These are phyloP conservation scores for Steinernema feltiae DNA, from an alignment of 1,140 invertebrate species.

Conservation along the genomic window DNA sequence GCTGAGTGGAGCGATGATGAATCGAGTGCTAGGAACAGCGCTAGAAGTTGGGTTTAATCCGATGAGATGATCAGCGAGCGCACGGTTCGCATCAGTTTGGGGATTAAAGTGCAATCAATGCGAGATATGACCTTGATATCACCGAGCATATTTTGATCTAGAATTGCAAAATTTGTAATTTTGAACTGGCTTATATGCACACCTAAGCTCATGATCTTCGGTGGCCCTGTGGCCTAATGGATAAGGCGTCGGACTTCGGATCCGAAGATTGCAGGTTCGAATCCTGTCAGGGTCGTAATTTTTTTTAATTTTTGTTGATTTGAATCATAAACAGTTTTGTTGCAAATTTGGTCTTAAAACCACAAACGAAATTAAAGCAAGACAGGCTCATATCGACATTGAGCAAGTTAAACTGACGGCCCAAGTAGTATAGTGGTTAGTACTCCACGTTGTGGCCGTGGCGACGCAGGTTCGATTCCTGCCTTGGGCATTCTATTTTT, in stretches of 20 bases:
- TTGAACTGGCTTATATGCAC: too few relatives aligned
- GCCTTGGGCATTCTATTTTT: slow-evolving; percentile 30
- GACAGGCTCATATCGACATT: background rate
- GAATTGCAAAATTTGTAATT: too few relatives aligned
- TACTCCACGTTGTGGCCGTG: slow-evolving; percentile 51
- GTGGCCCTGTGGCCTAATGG: too few relatives aligned
- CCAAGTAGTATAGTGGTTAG: slow-evolving; percentile 51
- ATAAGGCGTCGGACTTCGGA: slow-evolving; percentile 18
- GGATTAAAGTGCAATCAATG: too few relatives aligned
- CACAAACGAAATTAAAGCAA: background rate
- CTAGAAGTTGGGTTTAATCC: background rate
- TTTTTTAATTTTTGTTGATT: background rate
- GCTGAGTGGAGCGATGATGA: background rate
- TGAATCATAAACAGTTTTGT: background rate
- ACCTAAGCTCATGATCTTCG: background rate
- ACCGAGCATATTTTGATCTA: too few relatives aligned
- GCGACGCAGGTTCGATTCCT: slow-evolving; percentile 47
- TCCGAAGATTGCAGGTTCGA: slow-evolving; percentile 18
- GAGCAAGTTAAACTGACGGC: slow-evolving; percentile 8
- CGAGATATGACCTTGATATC: too few relatives aligned
- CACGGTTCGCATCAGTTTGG: too few relatives aligned
- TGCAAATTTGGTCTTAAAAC: too few relatives aligned
- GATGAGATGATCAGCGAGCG: too few relatives aligned
- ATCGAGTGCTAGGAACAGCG: background rate
- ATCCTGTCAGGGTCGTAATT: slow-evolving; percentile 3